phyloP scores from a whole-genome alignment of 2,888 invertebrate genomes.

The Heliothis peltigera region DNA sequence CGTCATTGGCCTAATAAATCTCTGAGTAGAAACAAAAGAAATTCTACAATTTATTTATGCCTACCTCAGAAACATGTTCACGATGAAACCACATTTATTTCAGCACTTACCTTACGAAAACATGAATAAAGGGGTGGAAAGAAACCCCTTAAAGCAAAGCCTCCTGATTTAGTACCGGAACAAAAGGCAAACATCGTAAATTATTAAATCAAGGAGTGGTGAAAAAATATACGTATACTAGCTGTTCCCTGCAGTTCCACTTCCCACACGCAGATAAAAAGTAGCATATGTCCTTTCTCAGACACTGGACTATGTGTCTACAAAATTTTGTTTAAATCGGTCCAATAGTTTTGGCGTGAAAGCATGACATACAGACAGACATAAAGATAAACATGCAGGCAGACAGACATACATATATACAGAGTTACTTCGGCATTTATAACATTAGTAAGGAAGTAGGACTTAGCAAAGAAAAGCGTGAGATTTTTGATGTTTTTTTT shows the following conservation, averaged over 20 bases:
- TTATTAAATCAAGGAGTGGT: constrained; percentile 64
- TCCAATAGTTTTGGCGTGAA: no score
- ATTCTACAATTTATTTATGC: not conserved
- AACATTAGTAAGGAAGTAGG: no score
- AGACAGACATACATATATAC: no score
- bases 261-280: no score
- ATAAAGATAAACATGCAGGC: no score
- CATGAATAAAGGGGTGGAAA: constrained; percentile 22
- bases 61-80: constrained; percentile 11
- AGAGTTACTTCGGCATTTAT: no score
- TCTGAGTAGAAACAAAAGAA: not conserved
- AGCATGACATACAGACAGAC: no score
- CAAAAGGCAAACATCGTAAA: constrained; percentile 65
- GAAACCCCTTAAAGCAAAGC: constrained; percentile 21
- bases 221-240: no score
- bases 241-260: no score
- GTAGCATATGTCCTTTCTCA: no score
- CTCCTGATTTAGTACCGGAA: constrained; percentile 60
- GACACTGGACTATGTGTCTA: no score
- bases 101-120: constrained; percentile 34
- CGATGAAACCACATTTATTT: constrained; percentile 26
- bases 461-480: constrained; percentile 31
- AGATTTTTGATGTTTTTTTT: constrained; percentile 38
- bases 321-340: no score
- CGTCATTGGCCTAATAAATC: not conserved